Evolutionary conservation across 1,140 invertebrate species (phyloP).

Genomic region (Drosophila watanabei): DNA sequence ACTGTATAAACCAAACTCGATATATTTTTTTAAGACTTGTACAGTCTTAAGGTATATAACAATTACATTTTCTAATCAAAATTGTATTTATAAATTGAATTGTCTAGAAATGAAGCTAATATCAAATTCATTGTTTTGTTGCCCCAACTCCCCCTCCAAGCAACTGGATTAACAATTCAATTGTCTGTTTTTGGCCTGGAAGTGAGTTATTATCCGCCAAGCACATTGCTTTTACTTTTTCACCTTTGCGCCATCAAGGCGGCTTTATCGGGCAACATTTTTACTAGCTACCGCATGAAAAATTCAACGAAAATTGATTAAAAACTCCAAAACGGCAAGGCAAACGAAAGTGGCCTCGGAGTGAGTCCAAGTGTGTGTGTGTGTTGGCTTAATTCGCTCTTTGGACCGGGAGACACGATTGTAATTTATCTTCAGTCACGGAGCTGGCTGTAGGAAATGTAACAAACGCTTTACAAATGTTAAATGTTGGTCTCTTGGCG

Average conservation of each 20-base stretch:
- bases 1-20: background rate
- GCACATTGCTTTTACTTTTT: slow-evolving; percentile 71
- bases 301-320: slow-evolving; percentile 83
- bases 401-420: slow-evolving; percentile 55
- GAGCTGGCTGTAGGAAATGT: slow-evolving; percentile 57
- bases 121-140: background rate
- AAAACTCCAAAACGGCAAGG: slow-evolving; percentile 72
- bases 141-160: background rate
- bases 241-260: slow-evolving; percentile 36
- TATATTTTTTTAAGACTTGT: background rate
- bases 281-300: slow-evolving; percentile 77
- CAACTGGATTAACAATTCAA: slow-evolving; percentile 52
- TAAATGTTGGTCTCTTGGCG: slow-evolving; percentile 81
- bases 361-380: slow-evolving; percentile 32
- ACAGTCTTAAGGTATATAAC: background rate
- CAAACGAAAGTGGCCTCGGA: slow-evolving; percentile 25
- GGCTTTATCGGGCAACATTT: slow-evolving; percentile 63
- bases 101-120: background rate
- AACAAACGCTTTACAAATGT: slow-evolving; percentile 78
- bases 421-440: slow-evolving; percentile 77
- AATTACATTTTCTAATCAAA: background rate
- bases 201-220: slow-evolving; percentile 64
- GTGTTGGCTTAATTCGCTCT: slow-evolving; percentile 62
- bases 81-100: background rate
- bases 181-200: slow-evolving; percentile 44